A percentile compares a stretch with the other conserved stretches of the same genome.
Evolutionary conservation across 2,888 invertebrate species (phyloP).

Genomic region (Cacoxenus indagator): DNA sequence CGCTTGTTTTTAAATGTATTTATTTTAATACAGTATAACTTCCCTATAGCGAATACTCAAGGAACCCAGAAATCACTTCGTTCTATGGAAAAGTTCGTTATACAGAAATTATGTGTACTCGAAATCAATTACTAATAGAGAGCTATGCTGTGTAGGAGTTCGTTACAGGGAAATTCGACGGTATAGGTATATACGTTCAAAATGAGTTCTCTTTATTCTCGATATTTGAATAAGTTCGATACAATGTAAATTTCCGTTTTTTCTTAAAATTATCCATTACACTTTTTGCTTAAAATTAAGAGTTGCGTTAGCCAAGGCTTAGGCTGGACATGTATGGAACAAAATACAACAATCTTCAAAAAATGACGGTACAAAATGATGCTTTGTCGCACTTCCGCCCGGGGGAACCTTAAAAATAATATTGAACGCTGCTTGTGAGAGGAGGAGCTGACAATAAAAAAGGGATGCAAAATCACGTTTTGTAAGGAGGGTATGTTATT

Average conservation of each 20-base stretch:
- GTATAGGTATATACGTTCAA: conserved; percentile 20
- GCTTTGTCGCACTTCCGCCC: not conserved
- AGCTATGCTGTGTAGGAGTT: too few relatives aligned
- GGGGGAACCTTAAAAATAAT: not conserved
- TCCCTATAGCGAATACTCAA: too few relatives aligned
- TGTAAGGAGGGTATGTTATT: too few relatives aligned
- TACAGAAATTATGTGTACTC: too few relatives aligned
- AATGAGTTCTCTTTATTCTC: conserved; percentile 5
- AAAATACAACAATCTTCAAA: not conserved
- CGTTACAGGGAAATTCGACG: not conserved
- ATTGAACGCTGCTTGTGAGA: too few relatives aligned
- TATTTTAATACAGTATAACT: too few relatives aligned
- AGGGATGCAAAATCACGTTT: too few relatives aligned
- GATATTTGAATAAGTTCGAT: not conserved
- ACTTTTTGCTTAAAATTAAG: conserved; percentile 11
- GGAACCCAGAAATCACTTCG: too few relatives aligned
- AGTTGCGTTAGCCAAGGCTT: conserved; percentile 1
- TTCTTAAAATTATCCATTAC: conserved; percentile 8
- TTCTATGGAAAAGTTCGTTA: too few relatives aligned
- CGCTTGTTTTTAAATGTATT: too few relatives aligned
- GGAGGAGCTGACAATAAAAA: too few relatives aligned
- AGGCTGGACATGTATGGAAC: conserved; percentile 9
- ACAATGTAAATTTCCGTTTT: not conserved
- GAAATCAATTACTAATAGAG: too few relatives aligned
- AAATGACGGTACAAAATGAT: not conserved